Evolutionary conservation across 2,888 invertebrate genomes (phyloP).

Genomic region (Macrophya alboannulata): DNA sequence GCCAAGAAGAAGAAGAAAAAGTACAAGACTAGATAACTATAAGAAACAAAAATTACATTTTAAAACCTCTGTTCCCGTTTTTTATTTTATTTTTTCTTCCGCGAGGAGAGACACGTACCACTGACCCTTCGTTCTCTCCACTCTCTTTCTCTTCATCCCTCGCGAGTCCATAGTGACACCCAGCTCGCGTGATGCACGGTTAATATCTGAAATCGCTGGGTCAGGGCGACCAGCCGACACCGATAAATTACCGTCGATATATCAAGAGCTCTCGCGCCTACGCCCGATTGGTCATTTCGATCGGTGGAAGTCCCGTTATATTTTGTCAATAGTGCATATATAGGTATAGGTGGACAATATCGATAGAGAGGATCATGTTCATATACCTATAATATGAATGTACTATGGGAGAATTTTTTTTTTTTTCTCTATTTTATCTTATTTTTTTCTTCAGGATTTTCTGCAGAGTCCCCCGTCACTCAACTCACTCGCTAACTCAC

Average conservation of each 20-base stretch:
- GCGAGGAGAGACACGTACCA: neutral
- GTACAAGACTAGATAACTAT: neutral
- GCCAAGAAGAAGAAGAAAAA: neutral
- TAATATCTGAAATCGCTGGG: conserved; percentile 61
- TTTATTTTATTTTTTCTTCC: neutral
- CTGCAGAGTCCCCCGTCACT: conserved; percentile 4
- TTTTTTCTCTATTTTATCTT: neutral
- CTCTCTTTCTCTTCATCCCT: neutral
- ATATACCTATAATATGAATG: neutral
- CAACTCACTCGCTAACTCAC: neutral
- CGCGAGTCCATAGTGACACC: neutral
- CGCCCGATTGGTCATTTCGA: conserved; percentile 61
- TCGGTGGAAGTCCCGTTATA: conserved; percentile 54
- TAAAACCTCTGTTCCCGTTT: neutral
- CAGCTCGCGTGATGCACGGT: conserved; percentile 48
- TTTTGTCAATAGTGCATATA: conserved; percentile 55
- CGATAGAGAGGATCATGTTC: neutral
- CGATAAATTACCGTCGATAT: conserved; percentile 63
- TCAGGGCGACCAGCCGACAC: conserved; percentile 55
- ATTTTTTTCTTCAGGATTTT: neutral
- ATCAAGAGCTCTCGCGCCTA: conserved; percentile 60
- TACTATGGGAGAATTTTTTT: neutral
- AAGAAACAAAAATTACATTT: neutral
- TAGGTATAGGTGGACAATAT: neutral
- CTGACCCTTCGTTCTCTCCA: neutral